A percentile compares a stretch with the other conserved stretches of the same genome.
Conservation (phyloP, 2,797 vertebrate species). For the Ceyx erithaca region DNA sequence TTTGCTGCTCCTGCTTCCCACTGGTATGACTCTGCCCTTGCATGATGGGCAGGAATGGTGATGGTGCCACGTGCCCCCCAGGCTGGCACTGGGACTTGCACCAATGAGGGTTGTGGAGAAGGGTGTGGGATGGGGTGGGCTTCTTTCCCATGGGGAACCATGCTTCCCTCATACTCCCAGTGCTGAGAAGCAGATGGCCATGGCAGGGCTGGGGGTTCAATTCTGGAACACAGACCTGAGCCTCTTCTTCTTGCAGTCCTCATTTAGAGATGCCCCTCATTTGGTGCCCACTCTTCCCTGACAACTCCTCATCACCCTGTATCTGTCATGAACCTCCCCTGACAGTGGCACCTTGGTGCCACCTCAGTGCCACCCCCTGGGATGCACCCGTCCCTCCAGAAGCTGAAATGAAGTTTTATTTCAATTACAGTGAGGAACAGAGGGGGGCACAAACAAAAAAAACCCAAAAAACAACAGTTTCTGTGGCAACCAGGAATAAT, state of each 20-base stretch:
- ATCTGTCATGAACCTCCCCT: fast-evolving
- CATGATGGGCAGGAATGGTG: fast-evolving
- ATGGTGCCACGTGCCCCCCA: fast-evolving
- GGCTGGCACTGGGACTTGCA: background rate
- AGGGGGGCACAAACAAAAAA: background rate
- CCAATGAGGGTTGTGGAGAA: fast-evolving
- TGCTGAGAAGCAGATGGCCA: fast-evolving
- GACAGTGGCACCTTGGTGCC: background rate
- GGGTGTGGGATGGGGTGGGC: background rate
- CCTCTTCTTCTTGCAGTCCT: background rate
- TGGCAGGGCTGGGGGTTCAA: background rate
- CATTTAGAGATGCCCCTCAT: fast-evolving
- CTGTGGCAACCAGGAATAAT: background rate
- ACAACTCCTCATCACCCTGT: background rate
- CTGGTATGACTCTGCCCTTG: background rate
- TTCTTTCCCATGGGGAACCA: fast-evolving
- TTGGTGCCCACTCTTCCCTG: background rate
- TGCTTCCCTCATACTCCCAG: fast-evolving
- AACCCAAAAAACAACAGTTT: fast-evolving
- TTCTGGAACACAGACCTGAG: background rate
- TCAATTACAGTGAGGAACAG: background rate
- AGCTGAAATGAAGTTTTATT: background rate
- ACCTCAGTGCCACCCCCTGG: background rate
- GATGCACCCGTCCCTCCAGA: background rate
- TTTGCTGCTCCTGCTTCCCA: background rate